A percentile compares a stretch with the other conserved stretches of the same genome.
phyloP scores from a whole-genome alignment of 1,140 invertebrate species.

The Bombus terrestris region DNA sequence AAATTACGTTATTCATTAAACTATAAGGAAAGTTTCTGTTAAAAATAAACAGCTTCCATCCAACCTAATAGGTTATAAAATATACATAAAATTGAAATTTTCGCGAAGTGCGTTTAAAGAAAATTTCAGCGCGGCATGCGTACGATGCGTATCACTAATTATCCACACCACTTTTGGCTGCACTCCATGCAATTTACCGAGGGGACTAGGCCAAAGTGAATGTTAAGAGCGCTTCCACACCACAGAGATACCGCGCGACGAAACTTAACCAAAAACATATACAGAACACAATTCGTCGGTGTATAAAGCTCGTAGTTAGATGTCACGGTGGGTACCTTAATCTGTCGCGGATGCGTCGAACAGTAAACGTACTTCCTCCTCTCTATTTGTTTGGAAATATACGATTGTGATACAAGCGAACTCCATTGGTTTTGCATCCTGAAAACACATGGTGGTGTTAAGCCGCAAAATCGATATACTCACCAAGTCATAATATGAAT shows the following conservation, averaged over 20 bases:
- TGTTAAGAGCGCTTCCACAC: not conserved
- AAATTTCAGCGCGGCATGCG: no score
- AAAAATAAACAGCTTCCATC: no score
- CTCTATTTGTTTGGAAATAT: not conserved
- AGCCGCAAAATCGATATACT: not conserved
- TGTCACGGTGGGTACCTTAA: not conserved
- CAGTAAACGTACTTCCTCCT: not conserved
- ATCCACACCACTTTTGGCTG: not conserved
- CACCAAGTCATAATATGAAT: not conserved
- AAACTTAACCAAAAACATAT: not conserved
- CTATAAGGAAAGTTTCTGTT: no score
- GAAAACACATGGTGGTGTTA: not conserved
- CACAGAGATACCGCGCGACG: not conserved
- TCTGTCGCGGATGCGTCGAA: not conserved
- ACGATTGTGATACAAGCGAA: not conserved
- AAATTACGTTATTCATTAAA: no score
- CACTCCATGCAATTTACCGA: not conserved
- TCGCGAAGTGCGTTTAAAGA: no score
- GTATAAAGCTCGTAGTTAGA: not conserved
- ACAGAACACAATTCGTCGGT: not conserved
- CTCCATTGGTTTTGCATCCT: not conserved
- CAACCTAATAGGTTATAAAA: no score
- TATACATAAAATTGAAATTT: no score
- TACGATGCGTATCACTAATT: not conserved
- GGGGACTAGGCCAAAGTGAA: constrained; percentile 7